Evolutionary conservation across 2,888 invertebrate species (phyloP), one percentile per base, ranked within the genome.

Genomic region (Orchesellides sinensis): DNA sequence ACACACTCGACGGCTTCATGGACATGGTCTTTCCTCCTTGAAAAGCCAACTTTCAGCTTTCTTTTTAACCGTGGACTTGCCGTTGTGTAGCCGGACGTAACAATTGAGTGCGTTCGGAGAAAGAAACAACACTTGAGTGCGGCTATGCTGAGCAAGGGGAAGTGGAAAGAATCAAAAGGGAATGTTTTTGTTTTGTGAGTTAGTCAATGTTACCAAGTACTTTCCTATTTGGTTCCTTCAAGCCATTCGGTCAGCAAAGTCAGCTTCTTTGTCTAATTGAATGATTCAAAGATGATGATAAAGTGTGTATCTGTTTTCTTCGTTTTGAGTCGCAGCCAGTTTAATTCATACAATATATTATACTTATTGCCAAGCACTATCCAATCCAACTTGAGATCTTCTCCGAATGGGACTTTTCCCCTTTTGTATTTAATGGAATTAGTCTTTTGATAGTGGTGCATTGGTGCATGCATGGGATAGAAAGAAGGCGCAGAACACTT

Each of bases 231-330:
- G 61, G 21, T 47, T 21, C 23, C 17, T 25, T 49, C 47, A 6
- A 47, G 27, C 27, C 66, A 49, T 49, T 52, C 66, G 65, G 54
- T 63, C 66, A 45, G n/a, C n/a, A n/a, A n/a, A n/a, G 52, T 52
- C 54, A 75, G 49, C 65, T 75, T 65, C n/a, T n/a, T n/a, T n/a
- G n/a, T n/a, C 52, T 75, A 65, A 65, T 66, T 75, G 75, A 65
- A 66, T 75, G n/a, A n/a, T n/a, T n/a, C n/a, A n/a, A n/a, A n/a
- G n/a, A 29, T 19, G 12, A 49, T 63, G 63, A 49, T 73, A 21
- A 52, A 52, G n/a, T 59, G 17, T 59, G 29, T n/a, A n/a, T n/a
- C n/a, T n/a, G n/a, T n/a, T n/a, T n/a, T n/a, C n/a, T n/a, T n/a
- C n/a, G n/a, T n/a, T n/a, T 54, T 49, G 2, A 49, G n/a, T n/a